Evolutionary conservation across 2,797 vertebrate species (phyloP), one percentile per base, ranked within the genome.

Genomic region (Sebastes diaconus): DNA sequence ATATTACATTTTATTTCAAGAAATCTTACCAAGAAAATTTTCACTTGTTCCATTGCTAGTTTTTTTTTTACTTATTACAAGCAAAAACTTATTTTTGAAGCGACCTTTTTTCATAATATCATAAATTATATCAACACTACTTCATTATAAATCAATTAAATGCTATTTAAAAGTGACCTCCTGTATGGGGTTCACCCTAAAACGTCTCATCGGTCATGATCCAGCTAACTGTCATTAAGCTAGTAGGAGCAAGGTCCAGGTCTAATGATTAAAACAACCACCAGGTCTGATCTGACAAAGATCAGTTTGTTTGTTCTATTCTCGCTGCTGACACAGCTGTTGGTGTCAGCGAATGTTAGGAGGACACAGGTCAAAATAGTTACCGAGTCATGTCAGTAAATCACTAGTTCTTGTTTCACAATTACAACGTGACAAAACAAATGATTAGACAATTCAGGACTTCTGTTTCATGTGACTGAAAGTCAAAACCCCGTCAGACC

Each of bases 281-380:
- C 29, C 52, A 61, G 9, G 66, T 58, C 11, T 46, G 60, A 54
- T 58, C 8, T 46, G 60, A 54, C 59, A 20, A 18, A 65, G 54
- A 18, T 14, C 27, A 3, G 27, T 39, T 32, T 5, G 5, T 22
- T 10, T 8, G 63, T 3, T 60, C 59, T 32, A 2, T 42, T 58
- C 18, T 22, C 4, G 2, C 55, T 57, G 22, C 22, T 54, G 20
- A 54, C 1, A 12, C 39, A 63, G 55, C 58, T 67, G 78, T 8
- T 5, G 4, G 8, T 12, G 68, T 79, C 84, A 58, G 46, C 18
- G 4, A 69, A 18, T 42, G 24, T 71, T 13, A 59, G 18, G 2
- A 27, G 46, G 42, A 34, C 6, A 1, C 59, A 80, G 84, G 77
- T 80, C 78, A 80, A 54, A 54, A 77, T 18, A 78, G 39, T 69